These are phyloP conservation scores for Drosophila subpulchrella DNA, from an alignment of 1,140 invertebrate species.

Conservation along the genomic window DNA sequence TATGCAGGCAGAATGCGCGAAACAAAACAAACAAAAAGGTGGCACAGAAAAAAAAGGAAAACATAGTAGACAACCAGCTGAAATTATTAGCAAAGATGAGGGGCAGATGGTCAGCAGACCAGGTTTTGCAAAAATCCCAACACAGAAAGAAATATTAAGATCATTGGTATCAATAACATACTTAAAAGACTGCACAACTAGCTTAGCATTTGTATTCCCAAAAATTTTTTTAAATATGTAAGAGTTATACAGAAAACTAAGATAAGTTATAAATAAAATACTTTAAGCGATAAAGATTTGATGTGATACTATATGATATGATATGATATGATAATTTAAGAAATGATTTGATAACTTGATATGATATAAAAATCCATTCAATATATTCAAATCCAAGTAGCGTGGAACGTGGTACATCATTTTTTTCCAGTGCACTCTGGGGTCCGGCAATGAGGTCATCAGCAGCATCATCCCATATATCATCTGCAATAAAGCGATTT, in stretches of 20 bases:
- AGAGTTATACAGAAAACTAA: no score
- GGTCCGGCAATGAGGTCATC: conserved; percentile 39
- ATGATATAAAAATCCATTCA: no score
- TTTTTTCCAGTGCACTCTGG: conserved; percentile 9
- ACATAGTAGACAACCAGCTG: conserved; percentile 57
- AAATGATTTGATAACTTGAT: neutral
- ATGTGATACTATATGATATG: no score
- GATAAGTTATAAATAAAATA: no score
- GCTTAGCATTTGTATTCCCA: neutral
- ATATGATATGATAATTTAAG: no score
- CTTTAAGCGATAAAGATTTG: no score
- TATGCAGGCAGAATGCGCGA: conserved; percentile 62
- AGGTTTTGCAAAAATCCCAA: conserved; percentile 32
- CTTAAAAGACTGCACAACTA: neutral
- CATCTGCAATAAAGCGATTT: conserved; percentile 43
- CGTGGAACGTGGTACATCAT: neutral
- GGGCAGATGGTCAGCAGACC: conserved; percentile 45
- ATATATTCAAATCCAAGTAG: no score
- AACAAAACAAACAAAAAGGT: conserved; percentile 46
- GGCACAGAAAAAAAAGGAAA: conserved; percentile 30
- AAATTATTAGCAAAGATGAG: conserved; percentile 78
- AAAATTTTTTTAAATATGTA: no score
- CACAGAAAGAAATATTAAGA: conserved; percentile 1
- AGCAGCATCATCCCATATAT: conserved; percentile 26
- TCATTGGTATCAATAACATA: no score